Percentiles rank a stretch among this genome's conserved stretches.
Evolutionary conservation across 2,888 invertebrate species (phyloP).

Genomic region (Calephelis perditalis): DNA sequence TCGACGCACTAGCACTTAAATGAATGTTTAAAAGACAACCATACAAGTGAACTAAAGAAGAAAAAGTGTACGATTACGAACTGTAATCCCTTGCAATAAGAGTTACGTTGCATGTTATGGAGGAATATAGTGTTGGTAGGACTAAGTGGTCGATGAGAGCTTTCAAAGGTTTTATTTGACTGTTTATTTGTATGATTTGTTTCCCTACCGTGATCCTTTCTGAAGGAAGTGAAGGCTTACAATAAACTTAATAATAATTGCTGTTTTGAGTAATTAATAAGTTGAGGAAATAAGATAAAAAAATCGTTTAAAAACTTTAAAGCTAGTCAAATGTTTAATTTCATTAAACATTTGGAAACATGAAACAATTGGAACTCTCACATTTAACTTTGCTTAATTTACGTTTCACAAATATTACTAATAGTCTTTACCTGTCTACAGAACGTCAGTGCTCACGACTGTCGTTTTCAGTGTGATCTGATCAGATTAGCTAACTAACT

Average conservation of each 20-base stretch:
- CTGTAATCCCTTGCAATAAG: constrained; percentile 32
- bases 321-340: too few relatives aligned
- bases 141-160: constrained; percentile 60
- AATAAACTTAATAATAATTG: constrained; percentile 15
- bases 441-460: too few relatives aligned
- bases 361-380: too few relatives aligned
- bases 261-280: too few relatives aligned
- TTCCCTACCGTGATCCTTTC: constrained; percentile 30
- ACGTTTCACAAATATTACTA: too few relatives aligned
- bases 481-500: too few relatives aligned
- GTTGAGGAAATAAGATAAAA: too few relatives aligned
- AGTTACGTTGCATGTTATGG: constrained; percentile 14
- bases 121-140: constrained; percentile 26
- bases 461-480: too few relatives aligned
- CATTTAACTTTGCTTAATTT: too few relatives aligned
- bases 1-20: constrained; percentile 44
- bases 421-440: too few relatives aligned
- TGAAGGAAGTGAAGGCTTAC: constrained; percentile 44
- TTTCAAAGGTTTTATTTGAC: constrained; percentile 64
- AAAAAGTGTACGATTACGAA: constrained; percentile 23
- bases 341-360: too few relatives aligned
- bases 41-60: constrained; percentile 23
- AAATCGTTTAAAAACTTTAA: too few relatives aligned
- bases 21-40: constrained; percentile 36
- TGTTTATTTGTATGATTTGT: constrained; percentile 65